A percentile compares a stretch with the other conserved stretches of the same genome.
Evolutionary conservation across 1,140 invertebrate genomes (phyloP).

Genomic region (Drosophila bipectinata): DNA sequence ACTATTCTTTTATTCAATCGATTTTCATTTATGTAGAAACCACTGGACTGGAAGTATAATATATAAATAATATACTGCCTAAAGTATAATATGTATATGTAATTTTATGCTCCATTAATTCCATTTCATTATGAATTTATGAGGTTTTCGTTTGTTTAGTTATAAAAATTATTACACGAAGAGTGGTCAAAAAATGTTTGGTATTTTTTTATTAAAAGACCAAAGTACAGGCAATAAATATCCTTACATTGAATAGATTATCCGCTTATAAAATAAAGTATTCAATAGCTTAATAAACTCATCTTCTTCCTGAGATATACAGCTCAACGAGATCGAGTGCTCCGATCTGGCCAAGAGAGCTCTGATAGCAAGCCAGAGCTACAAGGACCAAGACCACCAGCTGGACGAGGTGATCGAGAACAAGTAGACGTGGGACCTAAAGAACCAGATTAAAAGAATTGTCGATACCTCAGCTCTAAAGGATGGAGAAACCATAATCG

Average conservation of each 20-base stretch:
- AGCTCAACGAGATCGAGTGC: slow-evolving; percentile 52
- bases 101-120: no score
- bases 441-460: slow-evolving; percentile 61
- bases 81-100: no score
- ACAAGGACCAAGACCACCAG: slow-evolving; percentile 50
- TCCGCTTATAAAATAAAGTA: not conserved
- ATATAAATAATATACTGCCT: no score
- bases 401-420: slow-evolving; percentile 67
- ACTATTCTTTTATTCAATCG: no score
- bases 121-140: not conserved
- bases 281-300: not conserved
- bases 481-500: slow-evolving; percentile 44
- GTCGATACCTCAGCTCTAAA: slow-evolving; percentile 54
- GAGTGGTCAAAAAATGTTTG: no score
- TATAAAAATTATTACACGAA: no score
- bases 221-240: not conserved
- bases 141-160: no score
- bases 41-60: no score
- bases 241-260: no score
- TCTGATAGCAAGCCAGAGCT: slow-evolving; percentile 8
- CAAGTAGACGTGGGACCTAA: slow-evolving; percentile 65
- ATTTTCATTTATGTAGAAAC: no score
- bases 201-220: not conserved
- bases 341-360: slow-evolving; percentile 24
- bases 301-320: slow-evolving; percentile 52